These are phyloP conservation scores for Pseudochromis fuscus DNA, from an alignment of 2,797 vertebrate genomes.

Conservation along the genomic window DNA sequence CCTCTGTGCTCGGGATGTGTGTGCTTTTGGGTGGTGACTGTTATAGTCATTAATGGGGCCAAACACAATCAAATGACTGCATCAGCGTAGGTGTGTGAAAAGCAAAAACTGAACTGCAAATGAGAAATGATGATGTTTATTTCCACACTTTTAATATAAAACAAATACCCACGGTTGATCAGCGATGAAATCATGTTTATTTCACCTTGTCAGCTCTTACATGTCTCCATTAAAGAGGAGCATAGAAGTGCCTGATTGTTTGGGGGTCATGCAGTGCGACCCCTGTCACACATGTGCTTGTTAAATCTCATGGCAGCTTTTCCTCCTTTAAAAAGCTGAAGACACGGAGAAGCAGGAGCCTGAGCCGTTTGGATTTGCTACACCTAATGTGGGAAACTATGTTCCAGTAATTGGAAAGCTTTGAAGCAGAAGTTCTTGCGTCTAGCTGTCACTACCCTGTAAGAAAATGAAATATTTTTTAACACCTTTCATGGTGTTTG, in stretches of 20 bases:
- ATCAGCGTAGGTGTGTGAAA: slow-evolving; percentile 5
- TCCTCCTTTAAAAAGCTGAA: slow-evolving; percentile 35
- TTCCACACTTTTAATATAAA: slow-evolving; percentile 20
- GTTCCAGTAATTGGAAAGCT: slow-evolving; percentile 43
- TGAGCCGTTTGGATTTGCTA: slow-evolving; percentile 30
- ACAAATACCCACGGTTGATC: slow-evolving; percentile 4
- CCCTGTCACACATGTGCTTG: slow-evolving; percentile 51
- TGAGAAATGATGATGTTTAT: slow-evolving; percentile 3
- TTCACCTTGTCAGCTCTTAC: slow-evolving; percentile 26
- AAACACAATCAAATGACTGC: slow-evolving; percentile 8
- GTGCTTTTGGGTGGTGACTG: slow-evolving; percentile 19
- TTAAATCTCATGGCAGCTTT: slow-evolving; percentile 52
- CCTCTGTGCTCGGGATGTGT: slow-evolving; percentile 22
- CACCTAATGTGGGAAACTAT: slow-evolving; percentile 28
- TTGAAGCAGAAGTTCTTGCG: slow-evolving; percentile 47
- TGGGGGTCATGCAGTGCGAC: slow-evolving; percentile 41
- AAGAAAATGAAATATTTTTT: slow-evolving; percentile 41
- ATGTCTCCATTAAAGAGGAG: slow-evolving; percentile 31
- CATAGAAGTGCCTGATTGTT: slow-evolving; percentile 28
- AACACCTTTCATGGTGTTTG: slow-evolving; percentile 46
- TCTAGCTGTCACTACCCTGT: slow-evolving; percentile 43
- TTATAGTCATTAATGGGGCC: slow-evolving; percentile 10
- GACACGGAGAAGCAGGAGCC: slow-evolving; percentile 11
- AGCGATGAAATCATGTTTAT: slow-evolving; percentile 24
- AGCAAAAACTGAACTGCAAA: slow-evolving; percentile 17